phyloP scores from a whole-genome alignment of 2,113 vertebrate genomes.

The Gymnobelideus leadbeateri region DNA sequence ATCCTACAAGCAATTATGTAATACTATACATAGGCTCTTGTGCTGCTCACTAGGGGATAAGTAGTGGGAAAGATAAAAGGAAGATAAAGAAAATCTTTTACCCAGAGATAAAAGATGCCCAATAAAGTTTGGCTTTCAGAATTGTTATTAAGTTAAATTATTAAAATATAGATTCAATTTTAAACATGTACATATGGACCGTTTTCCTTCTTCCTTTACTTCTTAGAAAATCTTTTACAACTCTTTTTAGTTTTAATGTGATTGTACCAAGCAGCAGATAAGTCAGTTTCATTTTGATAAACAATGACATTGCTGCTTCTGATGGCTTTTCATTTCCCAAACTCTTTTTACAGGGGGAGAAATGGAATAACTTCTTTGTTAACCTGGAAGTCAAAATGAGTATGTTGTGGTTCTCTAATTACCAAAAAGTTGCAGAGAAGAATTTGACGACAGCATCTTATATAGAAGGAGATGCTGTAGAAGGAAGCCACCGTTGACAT shows the following conservation, averaged over 20 bases:
- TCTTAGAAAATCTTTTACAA: neutral
- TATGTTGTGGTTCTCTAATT: constrained; percentile 75
- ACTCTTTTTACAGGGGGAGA: neutral
- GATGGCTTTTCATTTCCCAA: constrained; percentile 29
- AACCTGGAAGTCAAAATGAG: constrained; percentile 56
- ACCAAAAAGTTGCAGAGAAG: constrained; percentile 74
- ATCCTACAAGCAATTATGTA: neutral
- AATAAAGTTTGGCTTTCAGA: constrained; percentile 6
- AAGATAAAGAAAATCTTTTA: neutral
- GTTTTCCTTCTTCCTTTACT: neutral
- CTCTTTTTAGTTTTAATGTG: constrained; percentile 42
- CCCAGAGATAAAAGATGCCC: neutral
- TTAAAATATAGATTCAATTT: constrained; percentile 11
- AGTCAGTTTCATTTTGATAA: neutral
- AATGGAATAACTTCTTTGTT: constrained; percentile 50
- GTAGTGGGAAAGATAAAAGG: neutral
- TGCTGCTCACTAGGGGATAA: neutral
- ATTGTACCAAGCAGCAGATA: neutral
- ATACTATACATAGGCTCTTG: neutral
- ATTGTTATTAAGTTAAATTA: constrained; percentile 11
- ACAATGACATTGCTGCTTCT: neutral
- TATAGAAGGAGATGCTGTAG: constrained; percentile 77
- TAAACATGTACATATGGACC: neutral
- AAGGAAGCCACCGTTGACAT: constrained; percentile 92
- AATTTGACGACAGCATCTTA: constrained; percentile 75